Conservation (phyloP, 2,113 vertebrate genomes). For the Gnathonemus echidnorhynchus region DNA sequence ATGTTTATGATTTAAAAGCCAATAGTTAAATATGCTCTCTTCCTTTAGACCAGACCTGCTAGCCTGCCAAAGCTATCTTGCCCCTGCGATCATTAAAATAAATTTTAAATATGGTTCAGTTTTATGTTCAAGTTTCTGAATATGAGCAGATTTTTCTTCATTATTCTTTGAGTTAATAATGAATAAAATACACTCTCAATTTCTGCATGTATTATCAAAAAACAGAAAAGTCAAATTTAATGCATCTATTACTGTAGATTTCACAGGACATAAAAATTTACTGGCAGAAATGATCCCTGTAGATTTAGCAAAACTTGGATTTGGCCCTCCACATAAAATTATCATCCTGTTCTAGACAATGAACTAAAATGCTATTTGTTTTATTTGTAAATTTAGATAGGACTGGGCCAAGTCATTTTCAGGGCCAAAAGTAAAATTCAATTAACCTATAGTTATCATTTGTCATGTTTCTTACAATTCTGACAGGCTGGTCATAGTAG, state of each 20-base stretch:
- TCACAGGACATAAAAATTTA: background rate
- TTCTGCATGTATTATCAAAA: no score
- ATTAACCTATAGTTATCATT: background rate
- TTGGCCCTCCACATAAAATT: background rate
- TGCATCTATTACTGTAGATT: background rate
- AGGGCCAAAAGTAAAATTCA: background rate
- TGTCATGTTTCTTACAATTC: background rate
- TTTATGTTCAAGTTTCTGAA: background rate
- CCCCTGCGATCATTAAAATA: background rate
- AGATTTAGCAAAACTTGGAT: background rate
- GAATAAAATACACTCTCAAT: no score
- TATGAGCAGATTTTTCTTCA: no score
- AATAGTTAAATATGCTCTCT: background rate
- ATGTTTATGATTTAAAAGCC: background rate
- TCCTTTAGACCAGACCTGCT: background rate
- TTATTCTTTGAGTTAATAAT: no score
- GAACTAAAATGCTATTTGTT: background rate
- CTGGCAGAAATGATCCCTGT: background rate
- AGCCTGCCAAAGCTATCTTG: background rate
- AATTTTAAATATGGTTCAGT: background rate
- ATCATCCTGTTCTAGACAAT: background rate
- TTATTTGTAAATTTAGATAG: no score
- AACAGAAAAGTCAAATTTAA: background rate
- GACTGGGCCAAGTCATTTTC: background rate
- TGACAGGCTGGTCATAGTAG: background rate